Evolutionary conservation across 2,888 invertebrate genomes (phyloP).

Genomic region (Actias luna): DNA sequence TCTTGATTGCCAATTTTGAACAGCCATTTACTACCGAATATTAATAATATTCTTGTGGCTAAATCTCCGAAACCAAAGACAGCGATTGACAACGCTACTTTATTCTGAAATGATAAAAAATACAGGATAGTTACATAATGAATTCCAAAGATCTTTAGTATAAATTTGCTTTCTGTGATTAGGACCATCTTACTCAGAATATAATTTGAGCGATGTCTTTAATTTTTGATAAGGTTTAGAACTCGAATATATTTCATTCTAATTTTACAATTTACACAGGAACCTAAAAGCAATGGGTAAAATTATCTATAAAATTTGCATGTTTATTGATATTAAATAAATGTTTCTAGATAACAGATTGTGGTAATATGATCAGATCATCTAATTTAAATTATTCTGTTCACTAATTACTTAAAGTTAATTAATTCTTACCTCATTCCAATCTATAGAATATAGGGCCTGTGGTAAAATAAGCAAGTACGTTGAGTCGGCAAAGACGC

Average conservation of each 20-base stretch:
- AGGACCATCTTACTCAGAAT: neutral
- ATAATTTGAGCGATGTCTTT: neutral
- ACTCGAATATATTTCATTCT: neutral
- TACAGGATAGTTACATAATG: neutral
- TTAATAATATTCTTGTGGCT: constrained; percentile 80
- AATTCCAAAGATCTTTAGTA: neutral
- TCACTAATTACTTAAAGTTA: neutral
- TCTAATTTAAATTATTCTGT: neutral
- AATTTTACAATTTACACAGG: no score
- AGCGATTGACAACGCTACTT: constrained; percentile 84
- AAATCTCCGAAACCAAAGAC: constrained; percentile 85
- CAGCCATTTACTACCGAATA: constrained; percentile 76
- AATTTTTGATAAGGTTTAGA: neutral
- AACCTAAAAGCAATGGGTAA: no score
- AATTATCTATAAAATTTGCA: neutral
- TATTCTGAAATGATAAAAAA: constrained; percentile 54
- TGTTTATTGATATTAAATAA: no score
- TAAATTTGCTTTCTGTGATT: neutral
- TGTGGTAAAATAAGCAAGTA: constrained; percentile 81
- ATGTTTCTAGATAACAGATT: no score
- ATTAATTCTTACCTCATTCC: constrained; percentile 52
- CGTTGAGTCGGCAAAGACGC: constrained; percentile 75
- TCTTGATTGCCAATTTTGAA: constrained; percentile 81
- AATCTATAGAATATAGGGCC: constrained; percentile 75
- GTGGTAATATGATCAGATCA: no score